Conservation (phyloP, 2,888 invertebrate genomes). For the Lasioglossum pauxillum region DNA sequence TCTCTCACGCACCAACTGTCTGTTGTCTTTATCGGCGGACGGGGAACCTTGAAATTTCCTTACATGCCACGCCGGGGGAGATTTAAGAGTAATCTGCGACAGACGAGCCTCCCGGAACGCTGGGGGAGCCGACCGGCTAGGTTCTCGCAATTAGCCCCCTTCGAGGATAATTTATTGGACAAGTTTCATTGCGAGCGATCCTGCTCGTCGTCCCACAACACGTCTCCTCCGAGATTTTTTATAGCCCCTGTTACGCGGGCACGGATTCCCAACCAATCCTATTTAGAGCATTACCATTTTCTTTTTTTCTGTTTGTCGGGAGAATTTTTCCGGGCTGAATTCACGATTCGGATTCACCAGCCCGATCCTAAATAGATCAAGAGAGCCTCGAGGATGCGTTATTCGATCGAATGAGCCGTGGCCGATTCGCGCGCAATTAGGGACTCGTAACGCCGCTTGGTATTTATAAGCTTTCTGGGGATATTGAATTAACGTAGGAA, state of each 20-base stretch:
- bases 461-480: constrained; percentile 26
- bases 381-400: neutral
- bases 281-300: neutral
- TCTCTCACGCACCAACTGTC: neutral
- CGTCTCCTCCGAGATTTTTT: neutral
- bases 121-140: neutral
- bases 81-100: constrained; percentile 27
- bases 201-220: neutral
- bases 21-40: constrained; percentile 33
- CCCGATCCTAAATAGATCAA: neutral
- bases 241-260: neutral
- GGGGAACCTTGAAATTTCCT: constrained; percentile 37
- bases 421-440: constrained; percentile 10
- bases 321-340: neutral
- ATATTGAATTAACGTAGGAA: constrained; percentile 34
- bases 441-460: constrained; percentile 18
- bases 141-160: constrained; percentile 8
- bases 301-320: neutral
- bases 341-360: neutral
- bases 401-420: neutral
- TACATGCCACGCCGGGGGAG: neutral
- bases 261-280: neutral
- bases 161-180: constrained; percentile 17
- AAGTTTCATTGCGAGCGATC: constrained; percentile 1
- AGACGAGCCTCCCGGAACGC: neutral